Evolutionary conservation across 2,797 vertebrate genomes (phyloP).

Genomic region (Lacerta agilis): DNA sequence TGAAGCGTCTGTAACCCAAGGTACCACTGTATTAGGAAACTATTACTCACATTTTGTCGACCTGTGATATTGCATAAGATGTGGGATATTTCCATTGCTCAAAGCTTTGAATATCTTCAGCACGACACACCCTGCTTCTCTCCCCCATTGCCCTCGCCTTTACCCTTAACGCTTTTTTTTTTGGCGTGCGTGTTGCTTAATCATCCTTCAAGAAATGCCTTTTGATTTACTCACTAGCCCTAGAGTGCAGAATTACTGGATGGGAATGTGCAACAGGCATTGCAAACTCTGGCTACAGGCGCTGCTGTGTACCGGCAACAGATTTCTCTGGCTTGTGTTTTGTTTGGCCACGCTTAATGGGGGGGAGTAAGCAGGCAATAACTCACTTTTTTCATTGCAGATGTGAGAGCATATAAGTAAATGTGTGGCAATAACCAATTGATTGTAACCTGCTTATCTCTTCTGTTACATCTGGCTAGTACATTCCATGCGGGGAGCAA

Average conservation of each 20-base stretch:
- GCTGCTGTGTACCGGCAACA: background rate
- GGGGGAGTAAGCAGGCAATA: background rate
- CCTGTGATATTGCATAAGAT: background rate
- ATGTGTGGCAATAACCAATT: background rate
- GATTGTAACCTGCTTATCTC: constrained; percentile 21
- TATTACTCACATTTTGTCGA: background rate
- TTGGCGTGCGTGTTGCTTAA: constrained; percentile 47
- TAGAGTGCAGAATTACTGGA: background rate
- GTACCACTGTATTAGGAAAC: background rate
- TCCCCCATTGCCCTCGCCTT: constrained; percentile 38
- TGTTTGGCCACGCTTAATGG: constrained; percentile 13
- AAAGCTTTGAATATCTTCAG: constrained; percentile 57
- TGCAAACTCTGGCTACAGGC: background rate
- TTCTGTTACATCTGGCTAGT: background rate
- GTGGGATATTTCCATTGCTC: constrained; percentile 45
- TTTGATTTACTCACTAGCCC: constrained; percentile 43
- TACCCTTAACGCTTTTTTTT: background rate
- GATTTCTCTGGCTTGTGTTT: background rate
- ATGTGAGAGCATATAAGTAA: background rate
- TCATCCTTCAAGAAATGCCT: background rate
- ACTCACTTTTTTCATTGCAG: background rate
- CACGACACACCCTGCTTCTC: constrained; percentile 42
- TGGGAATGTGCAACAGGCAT: background rate
- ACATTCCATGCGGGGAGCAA: background rate
- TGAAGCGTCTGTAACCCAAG: too few relatives aligned